Evolutionary conservation across 2,888 invertebrate species (phyloP).

Genomic region (Stenoptilia bipunctidactyla): DNA sequence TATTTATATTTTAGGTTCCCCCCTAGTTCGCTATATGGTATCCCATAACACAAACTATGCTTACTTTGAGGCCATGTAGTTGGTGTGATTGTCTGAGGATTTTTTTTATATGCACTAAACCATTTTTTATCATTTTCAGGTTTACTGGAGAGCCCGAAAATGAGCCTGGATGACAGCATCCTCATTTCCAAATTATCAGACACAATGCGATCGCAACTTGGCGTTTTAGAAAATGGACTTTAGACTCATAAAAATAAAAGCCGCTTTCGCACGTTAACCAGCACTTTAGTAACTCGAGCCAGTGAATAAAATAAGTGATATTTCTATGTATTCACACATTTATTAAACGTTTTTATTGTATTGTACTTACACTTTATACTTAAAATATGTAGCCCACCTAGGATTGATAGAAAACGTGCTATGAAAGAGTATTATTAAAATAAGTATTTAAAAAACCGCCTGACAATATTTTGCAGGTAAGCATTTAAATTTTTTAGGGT

Average conservation of each 20-base stretch:
- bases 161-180: conserved; percentile 77
- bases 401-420: background rate
- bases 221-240: conserved; percentile 50
- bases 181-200: conserved; percentile 80
- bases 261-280: background rate
- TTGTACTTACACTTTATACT: background rate
- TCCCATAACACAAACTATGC: too few relatives aligned
- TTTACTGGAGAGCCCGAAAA: conserved; percentile 76
- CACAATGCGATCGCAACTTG: conserved; percentile 77
- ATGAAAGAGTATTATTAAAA: too few relatives aligned
- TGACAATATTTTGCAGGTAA: too few relatives aligned
- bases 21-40: too few relatives aligned
- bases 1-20: too few relatives aligned
- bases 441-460: too few relatives aligned
- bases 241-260: conserved; percentile 6
- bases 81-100: too few relatives aligned
- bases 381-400: background rate
- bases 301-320: conserved; percentile 7
- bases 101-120: too few relatives aligned
- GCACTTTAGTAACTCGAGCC: conserved; percentile 7
- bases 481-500: too few relatives aligned
- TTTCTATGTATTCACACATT: background rate
- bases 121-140: conserved; percentile 47
- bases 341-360: conserved; percentile 2
- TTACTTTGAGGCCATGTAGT: too few relatives aligned